Evolutionary conservation across 1,140 invertebrate species (phyloP), one percentile per base, ranked within the genome.

Genomic region (Lepidurus couesii): DNA sequence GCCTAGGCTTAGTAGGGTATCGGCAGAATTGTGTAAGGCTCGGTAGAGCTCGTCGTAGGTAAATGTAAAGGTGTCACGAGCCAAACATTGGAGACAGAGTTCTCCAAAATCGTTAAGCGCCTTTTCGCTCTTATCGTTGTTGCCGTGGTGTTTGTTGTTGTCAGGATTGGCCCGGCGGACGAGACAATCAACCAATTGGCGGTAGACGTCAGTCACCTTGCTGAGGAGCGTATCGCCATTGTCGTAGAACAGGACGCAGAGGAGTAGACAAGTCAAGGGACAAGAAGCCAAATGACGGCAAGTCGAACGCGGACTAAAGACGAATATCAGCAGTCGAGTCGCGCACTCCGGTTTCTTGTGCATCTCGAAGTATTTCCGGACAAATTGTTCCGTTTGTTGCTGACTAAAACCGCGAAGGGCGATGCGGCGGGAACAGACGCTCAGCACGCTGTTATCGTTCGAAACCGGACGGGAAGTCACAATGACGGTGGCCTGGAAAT

Each of bases 161-260:
- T 42, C 47, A 11, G 24, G 26, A 16, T 43, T 16, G 1, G 78
- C 75, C 7, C 80, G 44, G 7, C 79, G 75, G 34, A 81, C 13
- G 21, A 81, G 76, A 16, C 80, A 81, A 13, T 78, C 53, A 26
- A 81, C 45, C 42, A 81, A 43, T 8, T 44, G 13, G 44, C 44
- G 34, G 80, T 81, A 80, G 13, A 81, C 47, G 21, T 80, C 77
- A 21, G 80, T 80, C 65, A 80, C 53, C 24, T 73, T 77, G 11
- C 7, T 47, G 10, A 79, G 76, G n/a, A 81, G 74, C 10, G 75
- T 75, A 8, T 79, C 74, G 34, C 78, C 80, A 16, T 80, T 81
- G 11, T 81, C 80, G 26, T 82, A 81, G 26, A 82, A 82, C 43
- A 83, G 45, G 79, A 83, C 82, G 43, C 82, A 83, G 2, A 83